These are phyloP conservation scores for Homarus americanus DNA, from an alignment of 1,140 invertebrate genomes.

Conservation along the genomic window DNA sequence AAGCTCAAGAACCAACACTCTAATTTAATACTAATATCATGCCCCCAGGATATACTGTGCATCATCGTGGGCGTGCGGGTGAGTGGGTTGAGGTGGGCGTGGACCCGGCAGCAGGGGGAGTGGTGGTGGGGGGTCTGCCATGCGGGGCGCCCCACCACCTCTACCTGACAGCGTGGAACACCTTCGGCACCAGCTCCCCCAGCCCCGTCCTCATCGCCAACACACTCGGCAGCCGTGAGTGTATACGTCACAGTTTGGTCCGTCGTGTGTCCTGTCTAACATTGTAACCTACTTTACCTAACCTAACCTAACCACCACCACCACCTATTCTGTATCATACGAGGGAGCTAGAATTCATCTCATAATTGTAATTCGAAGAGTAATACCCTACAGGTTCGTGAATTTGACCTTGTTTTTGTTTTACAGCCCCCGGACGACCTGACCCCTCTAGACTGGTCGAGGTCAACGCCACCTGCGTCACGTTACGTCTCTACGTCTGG, in stretches of 20 bases:
- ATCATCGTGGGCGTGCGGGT: conserved; percentile 66
- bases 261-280: too few relatives aligned
- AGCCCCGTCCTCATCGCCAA: conserved; percentile 61
- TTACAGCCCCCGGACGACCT: conserved; percentile 49
- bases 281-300: too few relatives aligned
- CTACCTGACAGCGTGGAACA: conserved; percentile 67
- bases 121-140: conserved; percentile 50
- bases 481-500: conserved; percentile 69
- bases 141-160: conserved; percentile 69
- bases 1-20: too few relatives aligned
- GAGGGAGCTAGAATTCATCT: too few relatives aligned
- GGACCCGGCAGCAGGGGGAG: conserved; percentile 33
- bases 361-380: too few relatives aligned
- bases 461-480: conserved; percentile 71
- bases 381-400: too few relatives aligned
- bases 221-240: conserved; percentile 59
- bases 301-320: too few relatives aligned
- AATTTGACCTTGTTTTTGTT: too few relatives aligned
- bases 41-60: conserved; percentile 65
- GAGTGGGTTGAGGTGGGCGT: conserved; percentile 64
- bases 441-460: conserved; percentile 58
- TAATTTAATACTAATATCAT: neutral
- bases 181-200: conserved; percentile 55
- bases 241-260: too few relatives aligned
- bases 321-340: too few relatives aligned